Base-by-base conservation (phyloP, 1,140 invertebrate species). In the Pentalonia nigronervosa region DNA sequence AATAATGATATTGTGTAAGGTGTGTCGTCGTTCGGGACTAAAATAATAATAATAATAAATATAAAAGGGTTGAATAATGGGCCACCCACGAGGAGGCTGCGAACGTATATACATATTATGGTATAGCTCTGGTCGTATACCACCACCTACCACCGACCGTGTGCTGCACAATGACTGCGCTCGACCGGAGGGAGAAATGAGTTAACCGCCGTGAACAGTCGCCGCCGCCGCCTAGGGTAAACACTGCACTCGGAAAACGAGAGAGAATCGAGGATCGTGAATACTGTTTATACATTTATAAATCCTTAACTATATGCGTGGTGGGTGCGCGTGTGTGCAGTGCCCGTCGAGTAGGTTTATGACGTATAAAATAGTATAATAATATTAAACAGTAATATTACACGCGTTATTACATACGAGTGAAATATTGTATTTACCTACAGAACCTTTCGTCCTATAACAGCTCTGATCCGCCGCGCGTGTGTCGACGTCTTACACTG, bases 101-200 rank as follows among this genome's bases (percentile, higher is more conserved):
- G 87, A 0, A 3, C 50, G 21, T 7, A 20, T n/a, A 50, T 7
- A 20, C 21, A 30, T 41, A 14, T 30, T 2, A 17, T 50, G 7
- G 9, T 30, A n/a, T 20, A 47, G n/a, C n/a, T n/a, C n/a, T n/a
- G 41, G 41, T 41, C 41, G 34, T 47, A 86, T 45, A 84, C 25
- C 45, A 3, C n/a, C 23, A 34, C 41, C 45, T 41, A 89, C 14
- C 21, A 41, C 41, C 41, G 41, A 41, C 41, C 41, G 41, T 41
- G 21, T n/a, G n/a, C 17, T 20, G 47, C 34, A 89, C 45, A 89
- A 89, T 89, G 47, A 50, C 21, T 53, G 48, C 21, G 84, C 25
- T 87, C 48, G 87, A 89, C n/a, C 48, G n/a, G 87, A 88, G 87
- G 87, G 87, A 89, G 48, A 89, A 53, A 89, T 89, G 53, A 53